Percentiles rank a stretch among this genome's conserved stretches.
phyloP scores from a whole-genome alignment of 2,113 vertebrate genomes.

The Tinamus guttatus region DNA sequence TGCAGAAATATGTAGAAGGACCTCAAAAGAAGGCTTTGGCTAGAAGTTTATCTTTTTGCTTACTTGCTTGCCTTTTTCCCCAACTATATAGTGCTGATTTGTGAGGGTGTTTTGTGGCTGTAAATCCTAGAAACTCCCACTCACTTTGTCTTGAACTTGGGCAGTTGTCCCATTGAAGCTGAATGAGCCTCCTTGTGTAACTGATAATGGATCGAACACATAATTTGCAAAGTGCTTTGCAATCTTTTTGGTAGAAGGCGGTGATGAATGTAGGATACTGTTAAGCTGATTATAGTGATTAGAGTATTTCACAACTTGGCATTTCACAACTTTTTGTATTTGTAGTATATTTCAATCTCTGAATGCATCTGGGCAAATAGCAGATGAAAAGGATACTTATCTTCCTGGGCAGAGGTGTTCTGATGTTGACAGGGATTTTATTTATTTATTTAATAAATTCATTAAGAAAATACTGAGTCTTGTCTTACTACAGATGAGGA shows the following conservation, averaged over 20 bases:
- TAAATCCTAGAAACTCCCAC: constrained; percentile 22
- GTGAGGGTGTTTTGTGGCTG: background rate
- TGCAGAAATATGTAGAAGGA: fast-evolving
- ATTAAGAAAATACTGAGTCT: background rate
- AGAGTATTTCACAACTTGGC: constrained; percentile 52
- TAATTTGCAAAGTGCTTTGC: constrained; percentile 28
- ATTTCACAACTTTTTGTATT: constrained; percentile 53
- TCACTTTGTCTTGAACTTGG: background rate
- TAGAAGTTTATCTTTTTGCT: background rate
- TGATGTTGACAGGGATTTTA: background rate
- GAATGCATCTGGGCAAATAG: background rate
- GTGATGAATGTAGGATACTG: constrained; percentile 52
- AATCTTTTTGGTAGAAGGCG: constrained; percentile 55
- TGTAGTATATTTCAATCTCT: constrained; percentile 30
- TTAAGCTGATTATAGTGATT: constrained; percentile 45
- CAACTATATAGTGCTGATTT: background rate
- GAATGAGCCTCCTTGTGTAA: background rate
- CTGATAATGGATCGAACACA: background rate
- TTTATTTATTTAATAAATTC: fast-evolving
- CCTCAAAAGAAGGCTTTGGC: background rate
- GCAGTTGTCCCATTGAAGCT: background rate
- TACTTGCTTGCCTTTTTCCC: background rate
- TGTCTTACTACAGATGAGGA: too few relatives aligned
- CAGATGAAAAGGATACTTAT: background rate
- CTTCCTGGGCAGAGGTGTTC: background rate